Base-by-base conservation (phyloP, 2,113 vertebrate genomes). In the Burhinus oedicnemus region DNA sequence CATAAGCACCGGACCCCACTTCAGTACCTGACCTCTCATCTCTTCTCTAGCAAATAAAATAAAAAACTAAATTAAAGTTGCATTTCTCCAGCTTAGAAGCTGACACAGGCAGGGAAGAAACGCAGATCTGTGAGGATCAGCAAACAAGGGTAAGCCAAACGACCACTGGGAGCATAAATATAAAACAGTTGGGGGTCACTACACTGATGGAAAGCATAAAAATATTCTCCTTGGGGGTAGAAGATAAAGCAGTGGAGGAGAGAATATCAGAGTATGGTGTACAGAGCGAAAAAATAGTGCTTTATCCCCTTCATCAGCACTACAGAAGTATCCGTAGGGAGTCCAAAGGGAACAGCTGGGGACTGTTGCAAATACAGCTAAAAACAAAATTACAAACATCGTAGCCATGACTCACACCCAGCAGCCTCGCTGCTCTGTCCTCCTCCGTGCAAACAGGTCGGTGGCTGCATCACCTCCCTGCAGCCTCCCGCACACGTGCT, bases 401-500 rank as follows among this genome's bases (percentile, higher is more conserved):
- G 51, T 8, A 74, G 49, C 12, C 3, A 1, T 11, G 36, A 29
- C 20, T 71, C 8, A 1, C 34, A 30, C 8, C 22, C 8, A 16
- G 40, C 66, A 75, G 40, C 51, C 58, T 87, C 1, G 1, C 47
- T 4, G 4, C 36, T 61, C 57, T 23, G 18, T 55, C 47, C 72
- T 71, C 40, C 25, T 16, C 45, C 40, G 17, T 42, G n/a, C 51
- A 40, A 55, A 23, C 44, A 45, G 44, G 49, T 42, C 4, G 0
- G 21, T 4, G 29, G 47, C 70, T 78, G 15, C 57, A 44, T 12
- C 61, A 26, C 25, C 61, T 70, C 65, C 29, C 18, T 55, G 32
- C n/a, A n/a, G 4, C 45, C 61, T 54, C 69, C 38, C 1, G 0
- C 36, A 26, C 11, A 3, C 7, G 3, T 1, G 0, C 44, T 44